Base-by-base conservation (phyloP, 2,113 vertebrate species). In the Scortum barcoo region DNA sequence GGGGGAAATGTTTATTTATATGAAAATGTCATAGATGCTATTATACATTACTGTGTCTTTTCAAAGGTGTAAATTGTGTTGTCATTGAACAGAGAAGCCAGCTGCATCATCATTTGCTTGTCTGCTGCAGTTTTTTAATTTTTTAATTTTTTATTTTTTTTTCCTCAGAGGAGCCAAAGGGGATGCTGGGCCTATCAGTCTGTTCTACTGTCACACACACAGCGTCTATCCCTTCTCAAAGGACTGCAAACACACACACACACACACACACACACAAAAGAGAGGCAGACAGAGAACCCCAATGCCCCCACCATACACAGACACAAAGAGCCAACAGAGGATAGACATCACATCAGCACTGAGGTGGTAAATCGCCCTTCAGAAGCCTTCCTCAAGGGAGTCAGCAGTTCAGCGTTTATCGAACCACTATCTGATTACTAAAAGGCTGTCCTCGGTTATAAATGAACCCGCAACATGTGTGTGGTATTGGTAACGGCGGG, bases 321-420 rank as follows among this genome's bases (percentile, higher is more conserved):
- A 83, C 84, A 75, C 89, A 80, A 79, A 84, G 61, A 67, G 75
- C 81, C 86, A 82, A 58, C 80, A 78, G 87, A 89, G 86, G 85
- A 86, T 88, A 90, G 83, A 83, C 87, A 88, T 91, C 88, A 91
- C 89, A 91, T 93, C 91, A 92, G 86, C 91, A 89, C 63, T 72
- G 90, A 91, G 91, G 87, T 92, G 91, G 91, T 91, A 94, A 94
- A 94, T 93, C 85, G 91, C 71, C 93, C 93, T 93, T 94, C 91
- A 93, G 88, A 90, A 90, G 85, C 63, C 56, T 84, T 88, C 88
- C 91, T 91, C 89, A 9, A 74, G 93, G 92, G 93, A 92, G 88
- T 92, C 91, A 89, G 91, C 87, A 89, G 90, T 92, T 92, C 89
- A 91, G 89, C 81, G 30, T 75, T 87, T 93, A 92, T 93, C 84